These are phyloP conservation scores for Geotrypetes seraphini DNA, from an alignment of 2,797 vertebrate species.

Conservation along the genomic window DNA sequence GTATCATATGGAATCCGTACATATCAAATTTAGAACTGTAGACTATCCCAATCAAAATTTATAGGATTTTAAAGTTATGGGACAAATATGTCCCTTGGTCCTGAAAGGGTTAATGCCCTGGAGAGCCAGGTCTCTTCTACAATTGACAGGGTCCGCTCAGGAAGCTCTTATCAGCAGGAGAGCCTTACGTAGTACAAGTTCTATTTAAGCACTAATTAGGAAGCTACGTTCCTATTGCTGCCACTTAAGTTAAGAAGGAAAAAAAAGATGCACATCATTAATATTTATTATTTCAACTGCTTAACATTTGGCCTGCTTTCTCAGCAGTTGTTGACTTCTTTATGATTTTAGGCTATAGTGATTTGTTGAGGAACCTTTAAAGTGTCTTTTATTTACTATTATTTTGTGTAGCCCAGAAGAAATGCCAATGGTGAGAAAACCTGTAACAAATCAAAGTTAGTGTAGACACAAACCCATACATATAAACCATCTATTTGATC, in stretches of 20 bases:
- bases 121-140: not conserved
- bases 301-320: constrained; percentile 19
- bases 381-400: constrained; percentile 16
- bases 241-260: constrained; percentile 5
- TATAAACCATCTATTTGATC: not conserved
- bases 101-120: too few species aligned
- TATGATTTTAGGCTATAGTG: not conserved
- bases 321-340: constrained; percentile 6
- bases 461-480: constrained; percentile 7
- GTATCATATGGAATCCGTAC: too few species aligned
- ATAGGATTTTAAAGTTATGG: too few species aligned
- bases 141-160: not conserved
- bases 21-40: too few species aligned
- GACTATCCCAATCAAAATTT: too few species aligned
- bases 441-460: constrained; percentile 9
- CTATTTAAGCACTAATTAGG: not conserved
- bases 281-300: constrained; percentile 17
- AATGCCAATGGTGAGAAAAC: constrained; percentile 5
- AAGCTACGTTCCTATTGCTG: not conserved
- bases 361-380: constrained; percentile 21
- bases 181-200: not conserved
- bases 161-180: not conserved
- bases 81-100: too few species aligned
- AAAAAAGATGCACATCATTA: too few species aligned
- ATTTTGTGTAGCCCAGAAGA: constrained; percentile 15